These are phyloP conservation scores for Rapana venosa DNA, from an alignment of 2,888 invertebrate genomes.

Conservation along the genomic window DNA sequence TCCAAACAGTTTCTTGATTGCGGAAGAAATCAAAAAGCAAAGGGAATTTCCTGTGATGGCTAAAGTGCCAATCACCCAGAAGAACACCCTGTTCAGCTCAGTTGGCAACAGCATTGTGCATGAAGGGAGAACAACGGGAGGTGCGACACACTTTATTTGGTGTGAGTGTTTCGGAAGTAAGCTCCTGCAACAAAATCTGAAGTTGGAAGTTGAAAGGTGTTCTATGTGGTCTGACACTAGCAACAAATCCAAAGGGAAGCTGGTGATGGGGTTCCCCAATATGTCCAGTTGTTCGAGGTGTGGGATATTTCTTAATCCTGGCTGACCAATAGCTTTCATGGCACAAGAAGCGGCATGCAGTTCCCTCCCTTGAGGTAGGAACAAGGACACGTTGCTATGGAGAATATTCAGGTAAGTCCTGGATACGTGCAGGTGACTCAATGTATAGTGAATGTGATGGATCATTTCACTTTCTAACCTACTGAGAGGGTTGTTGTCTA, in stretches of 20 bases:
- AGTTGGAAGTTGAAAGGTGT: neutral
- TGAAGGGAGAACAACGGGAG: neutral
- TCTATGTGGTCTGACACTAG: neutral
- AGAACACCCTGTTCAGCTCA: neutral
- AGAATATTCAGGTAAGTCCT: neutral
- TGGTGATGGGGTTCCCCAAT: neutral
- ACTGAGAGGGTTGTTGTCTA: neutral
- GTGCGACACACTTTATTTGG: neutral
- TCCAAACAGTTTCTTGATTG: neutral
- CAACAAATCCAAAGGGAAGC: neutral
- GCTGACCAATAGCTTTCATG: neutral
- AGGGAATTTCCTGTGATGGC: neutral
- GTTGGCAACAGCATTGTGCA: neutral
- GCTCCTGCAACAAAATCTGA: neutral
- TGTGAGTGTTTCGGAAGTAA: neutral
- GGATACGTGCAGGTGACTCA: neutral
- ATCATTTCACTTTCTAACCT: neutral
- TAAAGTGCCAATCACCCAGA: neutral
- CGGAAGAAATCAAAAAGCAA: neutral
- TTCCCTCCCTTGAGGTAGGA: neutral
- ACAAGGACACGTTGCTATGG: neutral
- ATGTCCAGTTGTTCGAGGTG: neutral
- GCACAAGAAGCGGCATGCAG: neutral
- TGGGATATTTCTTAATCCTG: neutral
- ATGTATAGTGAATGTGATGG: neutral